phyloP scores from a whole-genome alignment of 2,888 invertebrate species.

The Stramonita haemastoma region DNA sequence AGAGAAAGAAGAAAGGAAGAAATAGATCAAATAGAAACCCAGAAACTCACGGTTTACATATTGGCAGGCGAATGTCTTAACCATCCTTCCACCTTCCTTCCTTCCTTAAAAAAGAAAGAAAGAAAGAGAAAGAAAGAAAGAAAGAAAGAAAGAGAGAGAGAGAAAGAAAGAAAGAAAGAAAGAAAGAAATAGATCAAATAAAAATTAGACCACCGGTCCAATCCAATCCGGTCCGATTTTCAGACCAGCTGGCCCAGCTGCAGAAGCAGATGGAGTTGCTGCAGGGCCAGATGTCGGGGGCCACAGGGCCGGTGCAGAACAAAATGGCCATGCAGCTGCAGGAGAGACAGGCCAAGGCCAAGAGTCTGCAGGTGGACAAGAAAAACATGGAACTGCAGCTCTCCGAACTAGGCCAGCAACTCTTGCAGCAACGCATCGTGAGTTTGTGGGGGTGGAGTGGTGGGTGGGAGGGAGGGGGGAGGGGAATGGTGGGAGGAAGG shows the following conservation, averaged over 20 bases:
- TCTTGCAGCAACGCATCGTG: conserved; percentile 73
- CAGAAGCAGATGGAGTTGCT: background rate
- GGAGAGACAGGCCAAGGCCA: conserved; percentile 81
- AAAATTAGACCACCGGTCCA: no score
- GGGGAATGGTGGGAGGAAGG: background rate
- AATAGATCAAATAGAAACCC: no score
- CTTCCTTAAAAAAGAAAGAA: no score
- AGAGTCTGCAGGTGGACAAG: conserved; percentile 82
- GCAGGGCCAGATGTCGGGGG: background rate
- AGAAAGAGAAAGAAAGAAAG: no score
- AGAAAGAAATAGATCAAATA: no score
- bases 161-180: background rate
- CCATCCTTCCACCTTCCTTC: no score
- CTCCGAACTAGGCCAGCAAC: conserved; percentile 82
- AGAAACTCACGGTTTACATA: no score
- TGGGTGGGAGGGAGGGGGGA: background rate
- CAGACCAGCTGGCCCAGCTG: conserved; percentile 40
- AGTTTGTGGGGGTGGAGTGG: conserved; percentile 43
- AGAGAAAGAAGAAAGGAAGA: no score
- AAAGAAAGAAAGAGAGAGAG: no score
- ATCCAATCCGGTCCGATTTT: no score
- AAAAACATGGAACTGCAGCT: conserved; percentile 86
- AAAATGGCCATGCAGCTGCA: conserved; percentile 42
- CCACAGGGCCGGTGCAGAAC: background rate
- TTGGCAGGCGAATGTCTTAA: no score